Percentiles rank a stretch among this genome's conserved stretches.
Conservation (phyloP, 2,888 invertebrate genomes). For the Ectemnius lituratus region DNA sequence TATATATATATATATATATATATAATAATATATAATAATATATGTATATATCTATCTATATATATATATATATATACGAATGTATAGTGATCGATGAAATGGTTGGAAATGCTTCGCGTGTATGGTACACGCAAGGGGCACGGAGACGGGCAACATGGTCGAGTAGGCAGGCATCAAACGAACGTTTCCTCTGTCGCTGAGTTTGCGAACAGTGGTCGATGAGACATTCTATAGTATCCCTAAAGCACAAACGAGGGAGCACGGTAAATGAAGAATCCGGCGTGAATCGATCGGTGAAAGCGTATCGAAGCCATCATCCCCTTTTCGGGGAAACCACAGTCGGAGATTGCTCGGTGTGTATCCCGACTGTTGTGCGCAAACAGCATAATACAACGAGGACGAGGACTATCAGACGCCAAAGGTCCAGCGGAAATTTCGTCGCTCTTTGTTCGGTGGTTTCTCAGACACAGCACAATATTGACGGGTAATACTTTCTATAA, state of each 20-base stretch:
- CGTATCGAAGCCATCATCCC: conserved; percentile 27
- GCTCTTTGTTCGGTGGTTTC: conserved; percentile 60
- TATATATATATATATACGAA: conserved; percentile 14
- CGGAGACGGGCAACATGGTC: conserved; percentile 25
- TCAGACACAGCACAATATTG: conserved; percentile 65
- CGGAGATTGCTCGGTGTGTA: conserved; percentile 17
- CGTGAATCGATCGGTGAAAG: conserved; percentile 37
- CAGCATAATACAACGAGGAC: conserved; percentile 14
- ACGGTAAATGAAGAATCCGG: conserved; percentile 41
- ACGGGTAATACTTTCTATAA: conserved; percentile 68
- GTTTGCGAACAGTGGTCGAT: conserved; percentile 48
- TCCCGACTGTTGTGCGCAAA: conserved; percentile 16
- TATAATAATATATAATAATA: too few relatives aligned
- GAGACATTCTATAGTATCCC: conserved; percentile 39
- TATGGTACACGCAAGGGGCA: conserved; percentile 26
- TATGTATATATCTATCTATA: conserved; percentile 17
- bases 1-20: conserved; percentile 21
- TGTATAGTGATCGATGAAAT: conserved; percentile 36
- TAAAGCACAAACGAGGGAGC: conserved; percentile 32
- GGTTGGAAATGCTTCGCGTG: conserved; percentile 39
- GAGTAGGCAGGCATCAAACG: conserved; percentile 32
- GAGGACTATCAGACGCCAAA: conserved; percentile 26
- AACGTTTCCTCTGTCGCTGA: conserved; percentile 43
- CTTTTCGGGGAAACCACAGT: conserved; percentile 23
- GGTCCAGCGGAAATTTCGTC: conserved; percentile 18